Base-by-base conservation (phyloP, 2,888 invertebrate species). In the Chouioia cunea region DNA sequence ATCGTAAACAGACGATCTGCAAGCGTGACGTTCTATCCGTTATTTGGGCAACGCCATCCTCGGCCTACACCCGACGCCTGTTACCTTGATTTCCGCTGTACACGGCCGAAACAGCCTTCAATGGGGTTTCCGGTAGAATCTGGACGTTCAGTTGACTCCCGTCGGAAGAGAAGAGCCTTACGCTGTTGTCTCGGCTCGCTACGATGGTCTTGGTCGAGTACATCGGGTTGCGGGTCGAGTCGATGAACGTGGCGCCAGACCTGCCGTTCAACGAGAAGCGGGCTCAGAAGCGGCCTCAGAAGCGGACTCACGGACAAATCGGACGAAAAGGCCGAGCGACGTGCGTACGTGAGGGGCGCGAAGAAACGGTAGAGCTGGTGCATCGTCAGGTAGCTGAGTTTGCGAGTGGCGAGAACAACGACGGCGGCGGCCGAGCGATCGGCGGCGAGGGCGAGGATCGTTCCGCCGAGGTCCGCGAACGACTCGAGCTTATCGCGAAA, bases 361-460 rank as follows among this genome's bases (percentile, higher is more conserved):
- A 74, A 79, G 56, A 79, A 79, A 14, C 66, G 70, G 48, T 79
- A 80, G n/a, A 78, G 63, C 70, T 79, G 79, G 36, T 77, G 72
- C 77, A 79, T 79, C 16, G 72, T 76, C 54, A 79, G 76, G 62
- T 75, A 79, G 46, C 64, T 65, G 2, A 80, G 70, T 68, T 78
- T 79, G 0, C 56, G 18, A 4, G 75, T 76, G 10, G 77, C 57
- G 18, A 75, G 71, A 0, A 76, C 74, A 3, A 77, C 62, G 15
- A 77, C 70, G 3, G 74, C 65, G 4, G 75, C 74, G 0, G 77
- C 73, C 2, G 75, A 43, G 15, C 73, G 63, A 66, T 76, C 76
- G 0, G 75, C 27, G 0, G 76, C 74, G n/a, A 79, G 65, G 2
- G 64, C 57, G 20, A 52, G 71, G 20, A 79, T 67, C 23, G 70